phyloP scores from a whole-genome alignment of 2,888 invertebrate genomes.

The Philonicus albiceps region DNA sequence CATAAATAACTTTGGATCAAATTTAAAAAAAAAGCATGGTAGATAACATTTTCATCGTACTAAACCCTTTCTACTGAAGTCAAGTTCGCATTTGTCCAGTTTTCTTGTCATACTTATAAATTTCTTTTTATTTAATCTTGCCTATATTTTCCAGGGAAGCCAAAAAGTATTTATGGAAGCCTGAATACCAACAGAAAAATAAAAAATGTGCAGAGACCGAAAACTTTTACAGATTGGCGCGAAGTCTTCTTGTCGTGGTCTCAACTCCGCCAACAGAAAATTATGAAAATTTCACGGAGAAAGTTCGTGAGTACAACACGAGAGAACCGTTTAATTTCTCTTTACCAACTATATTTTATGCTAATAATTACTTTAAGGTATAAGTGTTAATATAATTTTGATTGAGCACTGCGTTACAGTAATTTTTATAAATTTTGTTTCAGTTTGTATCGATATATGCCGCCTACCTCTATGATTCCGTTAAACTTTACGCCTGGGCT shows the following conservation, averaged over 20 bases:
- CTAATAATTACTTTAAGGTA: slow-evolving; percentile 45
- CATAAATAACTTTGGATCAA: no score
- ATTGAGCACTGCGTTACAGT: not conserved
- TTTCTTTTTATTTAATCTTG: not conserved
- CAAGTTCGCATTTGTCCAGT: not conserved
- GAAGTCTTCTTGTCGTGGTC: slow-evolving; percentile 87
- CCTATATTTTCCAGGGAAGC: slow-evolving; percentile 67
- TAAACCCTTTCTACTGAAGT: no score
- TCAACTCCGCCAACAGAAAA: slow-evolving; percentile 80
- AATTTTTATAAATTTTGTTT: slow-evolving; percentile 30
- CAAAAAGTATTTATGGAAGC: slow-evolving; percentile 79
- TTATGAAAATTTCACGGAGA: slow-evolving; percentile 79
- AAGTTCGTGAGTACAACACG: slow-evolving; percentile 81
- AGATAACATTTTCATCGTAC: no score
- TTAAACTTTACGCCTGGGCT: slow-evolving; percentile 88
- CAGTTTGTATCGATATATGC: slow-evolving; percentile 90
- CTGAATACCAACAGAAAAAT: slow-evolving; percentile 67
- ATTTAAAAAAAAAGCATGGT: no score
- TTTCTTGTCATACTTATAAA: not conserved
- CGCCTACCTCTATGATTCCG: slow-evolving; percentile 94
- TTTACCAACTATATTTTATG: slow-evolving; percentile 66
- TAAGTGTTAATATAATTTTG: not conserved
- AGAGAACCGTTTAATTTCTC: slow-evolving; percentile 83
- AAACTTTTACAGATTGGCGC: slow-evolving; percentile 70
- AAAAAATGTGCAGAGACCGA: slow-evolving; percentile 68